A percentile compares a stretch with the other conserved stretches of the same genome.
These are phyloP conservation scores for Anolis carolinensis DNA, from an alignment of 2,113 vertebrate genomes.

Conservation along the genomic window DNA sequence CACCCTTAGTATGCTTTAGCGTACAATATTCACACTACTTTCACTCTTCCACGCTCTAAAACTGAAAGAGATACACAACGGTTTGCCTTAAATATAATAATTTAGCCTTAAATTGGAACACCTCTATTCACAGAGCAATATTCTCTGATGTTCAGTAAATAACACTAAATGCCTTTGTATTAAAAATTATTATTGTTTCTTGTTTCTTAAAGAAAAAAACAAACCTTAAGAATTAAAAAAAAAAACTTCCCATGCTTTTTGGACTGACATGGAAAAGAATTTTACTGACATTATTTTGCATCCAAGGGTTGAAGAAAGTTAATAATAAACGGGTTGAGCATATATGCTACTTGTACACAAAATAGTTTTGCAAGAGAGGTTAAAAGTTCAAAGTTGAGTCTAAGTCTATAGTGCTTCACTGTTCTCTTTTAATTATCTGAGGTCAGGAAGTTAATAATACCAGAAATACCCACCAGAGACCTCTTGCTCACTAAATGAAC, in stretches of 20 bases:
- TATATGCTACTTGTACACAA: constrained; percentile 74
- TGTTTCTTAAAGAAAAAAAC: constrained; percentile 57
- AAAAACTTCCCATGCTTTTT: constrained; percentile 53
- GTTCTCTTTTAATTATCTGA: constrained; percentile 85
- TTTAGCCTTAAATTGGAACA: too few relatives aligned
- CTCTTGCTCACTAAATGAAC: constrained; percentile 82
- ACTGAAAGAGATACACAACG: not conserved
- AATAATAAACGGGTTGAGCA: constrained; percentile 71
- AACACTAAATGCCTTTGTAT: not conserved
- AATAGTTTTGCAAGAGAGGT: constrained; percentile 76
- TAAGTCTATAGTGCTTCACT: constrained; percentile 78
- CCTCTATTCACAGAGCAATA: not conserved
- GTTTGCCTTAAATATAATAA: not conserved
- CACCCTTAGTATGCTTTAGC: too few relatives aligned
- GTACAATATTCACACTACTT: not conserved
- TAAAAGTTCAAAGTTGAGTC: constrained; percentile 87
- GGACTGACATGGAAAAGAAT: constrained; percentile 45
- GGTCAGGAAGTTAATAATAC: constrained; percentile 89
- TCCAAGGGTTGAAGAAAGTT: constrained; percentile 67
- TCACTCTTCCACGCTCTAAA: not conserved
- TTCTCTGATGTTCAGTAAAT: not conserved
- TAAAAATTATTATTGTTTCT: not conserved
- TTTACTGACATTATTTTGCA: constrained; percentile 56
- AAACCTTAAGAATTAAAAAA: constrained; percentile 56
- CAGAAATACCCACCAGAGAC: constrained; percentile 83